phyloP scores from a whole-genome alignment of 1,140 invertebrate genomes.

The Globodera ellingtonae region DNA sequence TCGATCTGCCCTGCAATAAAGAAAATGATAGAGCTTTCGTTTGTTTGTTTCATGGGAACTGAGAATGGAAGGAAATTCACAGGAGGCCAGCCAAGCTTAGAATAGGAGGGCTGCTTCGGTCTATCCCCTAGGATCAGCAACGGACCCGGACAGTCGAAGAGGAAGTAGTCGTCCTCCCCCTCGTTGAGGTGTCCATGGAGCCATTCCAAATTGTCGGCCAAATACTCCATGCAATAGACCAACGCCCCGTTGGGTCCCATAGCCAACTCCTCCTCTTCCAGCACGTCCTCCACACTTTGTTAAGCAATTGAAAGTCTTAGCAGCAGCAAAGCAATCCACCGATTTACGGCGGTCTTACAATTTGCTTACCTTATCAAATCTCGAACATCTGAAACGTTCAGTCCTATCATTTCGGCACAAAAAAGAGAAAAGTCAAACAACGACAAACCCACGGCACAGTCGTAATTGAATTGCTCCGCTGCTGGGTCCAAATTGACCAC shows the following conservation, averaged over 20 bases:
- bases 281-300: conserved; percentile 83
- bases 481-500: conserved; percentile 97
- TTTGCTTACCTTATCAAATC: conserved; percentile 75
- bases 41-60: too few relatives aligned
- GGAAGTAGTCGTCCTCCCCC: conserved; percentile 81
- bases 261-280: conserved; percentile 90
- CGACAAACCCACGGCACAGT: conserved; percentile 72
- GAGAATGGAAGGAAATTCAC: too few relatives aligned
- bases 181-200: conserved; percentile 78
- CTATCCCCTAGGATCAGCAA: neutral
- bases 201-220: conserved; percentile 88
- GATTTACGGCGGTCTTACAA: neutral
- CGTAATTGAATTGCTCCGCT: conserved; percentile 91
- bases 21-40: too few relatives aligned
- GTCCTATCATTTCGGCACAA: neutral
- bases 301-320: neutral
- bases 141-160: conserved; percentile 92
- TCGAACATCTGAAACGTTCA: conserved; percentile 75
- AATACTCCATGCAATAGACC: conserved; percentile 93
- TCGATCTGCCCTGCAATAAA: conserved; percentile 81
- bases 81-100: too few relatives aligned
- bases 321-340: too few relatives aligned
- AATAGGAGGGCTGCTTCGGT: too few relatives aligned
- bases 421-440: neutral
- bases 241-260: conserved; percentile 97